Evolutionary conservation across 2,888 invertebrate genomes (phyloP), one percentile per base, ranked within the genome.

Genomic region (Lasioglossum leucozonium): DNA sequence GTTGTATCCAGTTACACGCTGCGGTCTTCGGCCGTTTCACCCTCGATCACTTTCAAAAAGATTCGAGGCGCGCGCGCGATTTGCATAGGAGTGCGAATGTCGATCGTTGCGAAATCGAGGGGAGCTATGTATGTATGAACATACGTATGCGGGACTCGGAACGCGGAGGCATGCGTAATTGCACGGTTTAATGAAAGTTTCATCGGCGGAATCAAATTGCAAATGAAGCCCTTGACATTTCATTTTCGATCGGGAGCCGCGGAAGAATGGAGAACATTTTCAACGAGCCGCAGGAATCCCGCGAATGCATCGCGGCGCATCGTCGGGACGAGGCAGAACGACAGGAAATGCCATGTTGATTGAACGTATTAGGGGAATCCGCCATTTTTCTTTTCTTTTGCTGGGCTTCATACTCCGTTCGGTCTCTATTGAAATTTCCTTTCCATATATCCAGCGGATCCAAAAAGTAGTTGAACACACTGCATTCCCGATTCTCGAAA

Each of bases 191-290:
- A 71, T 78, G 72, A 55, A 78, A 69, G 69, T 69, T 69, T 77
- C 77, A 69, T 51, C 40, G 51, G 26, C 4, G 34, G 55, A 55
- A 77, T 77, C 40, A 67, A 51, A 77, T 77, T 67, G 51, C 58
- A 78, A 78, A 58, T 72, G 77, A 18, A 62, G 78, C 72, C 72
- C 72, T 78, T 72, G 78, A 78, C 78, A 78, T 78, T 78, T 72
- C 40, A 44, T 62, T 62, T 55, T 72, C 44, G 55, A 62, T 62
- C 69, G 40, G 13, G 65, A 76, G 65, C 34, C 47, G 16, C 18
- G 4, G 18, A 69, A 47, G 77, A 77, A 47, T 30, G 30, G n/a
- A 26, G 77, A 30, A 37, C 26, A 69, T 77, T 77, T 51, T 18
- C 65, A 69, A 69, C 34, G 47, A 69, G 37, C 69, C 16, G 5